Percentiles rank a stretch among this genome's conserved stretches.
phyloP scores from a whole-genome alignment of 2,113 vertebrate genomes.

The Perca fluviatilis region DNA sequence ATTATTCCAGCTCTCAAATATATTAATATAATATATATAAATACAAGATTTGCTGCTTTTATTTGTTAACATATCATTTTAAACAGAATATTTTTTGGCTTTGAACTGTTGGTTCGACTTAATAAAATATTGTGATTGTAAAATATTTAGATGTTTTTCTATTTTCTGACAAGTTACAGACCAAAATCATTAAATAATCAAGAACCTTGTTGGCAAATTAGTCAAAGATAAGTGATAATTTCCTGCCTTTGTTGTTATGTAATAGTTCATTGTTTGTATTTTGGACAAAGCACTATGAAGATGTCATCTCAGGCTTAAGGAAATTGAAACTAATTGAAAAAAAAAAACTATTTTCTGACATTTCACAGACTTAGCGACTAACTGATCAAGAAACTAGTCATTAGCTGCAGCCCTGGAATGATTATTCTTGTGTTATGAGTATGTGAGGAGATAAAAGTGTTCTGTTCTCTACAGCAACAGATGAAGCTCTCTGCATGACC shows the following conservation, averaged over 20 bases:
- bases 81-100: neutral
- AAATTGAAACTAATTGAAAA: constrained; percentile 6
- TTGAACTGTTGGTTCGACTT: neutral
- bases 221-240: too few species aligned
- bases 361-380: neutral
- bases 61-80: neutral
- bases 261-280: neutral
- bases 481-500: constrained; percentile 77
- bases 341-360: neutral
- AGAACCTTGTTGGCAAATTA: too few species aligned
- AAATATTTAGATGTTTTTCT: neutral
- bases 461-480: constrained; percentile 62
- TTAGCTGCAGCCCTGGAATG: constrained; percentile 1
- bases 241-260: too few species aligned
- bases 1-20: neutral
- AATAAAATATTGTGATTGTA: neutral
- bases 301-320: neutral
- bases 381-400: neutral
- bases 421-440: constrained; percentile 27
- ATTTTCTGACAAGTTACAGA: too few species aligned
- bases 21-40: too few species aligned
- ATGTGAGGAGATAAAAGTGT: constrained; percentile 35
- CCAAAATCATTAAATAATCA: too few species aligned
- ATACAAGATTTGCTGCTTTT: neutral
- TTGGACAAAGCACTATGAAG: neutral